Percentiles rank a stretch among this genome's conserved stretches.
These are phyloP conservation scores for Hydrozoanthus tunicans DNA, from an alignment of 64 coral and sea anemone species.

Conservation along the genomic window DNA sequence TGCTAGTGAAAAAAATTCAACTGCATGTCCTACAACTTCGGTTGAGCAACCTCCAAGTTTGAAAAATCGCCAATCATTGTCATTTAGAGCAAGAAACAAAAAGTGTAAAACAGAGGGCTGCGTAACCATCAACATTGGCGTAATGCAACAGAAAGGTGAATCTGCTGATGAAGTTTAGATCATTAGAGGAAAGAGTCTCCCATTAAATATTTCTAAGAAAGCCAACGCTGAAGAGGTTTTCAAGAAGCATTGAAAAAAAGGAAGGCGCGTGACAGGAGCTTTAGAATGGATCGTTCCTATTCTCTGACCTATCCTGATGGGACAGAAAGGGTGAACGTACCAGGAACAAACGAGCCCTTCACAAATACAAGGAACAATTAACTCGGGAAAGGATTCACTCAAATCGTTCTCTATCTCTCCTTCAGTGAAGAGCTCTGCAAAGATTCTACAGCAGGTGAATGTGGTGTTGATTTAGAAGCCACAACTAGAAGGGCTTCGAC, in stretches of 20 bases:
- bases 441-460: constrained; percentile 26
- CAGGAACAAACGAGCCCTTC: constrained; percentile 25
- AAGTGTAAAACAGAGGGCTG: constrained; percentile 34
- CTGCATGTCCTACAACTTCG: constrained; percentile 55
- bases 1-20: constrained; percentile 41
- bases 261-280: constrained; percentile 18
- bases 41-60: constrained; percentile 22
- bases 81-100: constrained; percentile 38
- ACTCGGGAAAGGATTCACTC: constrained; percentile 18
- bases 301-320: constrained; percentile 7
- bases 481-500: neutral
- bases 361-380: constrained; percentile 22
- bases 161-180: neutral
- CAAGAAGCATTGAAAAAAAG: constrained; percentile 31
- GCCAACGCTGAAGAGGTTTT: constrained; percentile 20
- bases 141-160: constrained; percentile 51
- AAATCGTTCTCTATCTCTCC: constrained; percentile 28
- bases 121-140: constrained; percentile 46
- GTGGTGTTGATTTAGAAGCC: constrained; percentile 36
- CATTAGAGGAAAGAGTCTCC: constrained; percentile 21
- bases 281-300: constrained; percentile 21
- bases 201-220: constrained; percentile 36
- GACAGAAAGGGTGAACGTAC: neutral
- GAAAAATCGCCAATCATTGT: constrained; percentile 16
- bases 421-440: constrained; percentile 21